Evolutionary conservation across 2,797 vertebrate genomes (phyloP), one percentile per base, ranked within the genome.

Genomic region (Discoglossus pictus): DNA sequence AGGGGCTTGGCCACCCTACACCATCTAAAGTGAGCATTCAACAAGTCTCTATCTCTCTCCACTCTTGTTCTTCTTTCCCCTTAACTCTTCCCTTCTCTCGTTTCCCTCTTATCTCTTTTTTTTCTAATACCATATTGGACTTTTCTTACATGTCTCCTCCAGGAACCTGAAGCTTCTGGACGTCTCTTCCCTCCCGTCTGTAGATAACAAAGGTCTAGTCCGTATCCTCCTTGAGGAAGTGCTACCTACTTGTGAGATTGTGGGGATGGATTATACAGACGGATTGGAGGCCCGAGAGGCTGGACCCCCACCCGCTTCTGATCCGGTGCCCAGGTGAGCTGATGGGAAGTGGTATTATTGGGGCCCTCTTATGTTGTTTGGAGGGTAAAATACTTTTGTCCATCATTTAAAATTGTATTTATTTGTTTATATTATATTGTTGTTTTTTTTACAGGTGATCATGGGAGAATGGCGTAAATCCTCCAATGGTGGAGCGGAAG

Each of bases 171-270:
- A 74, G 27, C 77, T 56, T 47, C 79, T 97, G 68, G 79, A 94
- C 12, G 71, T 95, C 40, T 93, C 92, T 0, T 77, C 81, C 60
- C 91, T 97, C 4, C 83, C 87, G 0, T 36, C 66, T 0, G 76
- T 95, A 53, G 62, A 74, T 3, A 82, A 15, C 71, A 90, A 90
- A 0, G 87, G 88, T 1, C 75, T 95, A 74, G 72, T 88, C 9
- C 74, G 72, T 60, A 94, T 97, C 70, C 77, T 96, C 27, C 60
- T 95, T 73, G 93, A 97, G 69, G 94, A 97, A 76, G 90, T 92
- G 88, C 77, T 97, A 43, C 94, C 93, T 1, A 18, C 9, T 18
- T 97, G 94, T 21, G 61, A 84, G 24, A 78, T 87, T 4, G 35
- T 82, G 13, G 81, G 83, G 5, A 23, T 59, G 1, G 34, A 76